phyloP scores from a whole-genome alignment of 2,113 vertebrate species.

The Syrmaticus mikado region DNA sequence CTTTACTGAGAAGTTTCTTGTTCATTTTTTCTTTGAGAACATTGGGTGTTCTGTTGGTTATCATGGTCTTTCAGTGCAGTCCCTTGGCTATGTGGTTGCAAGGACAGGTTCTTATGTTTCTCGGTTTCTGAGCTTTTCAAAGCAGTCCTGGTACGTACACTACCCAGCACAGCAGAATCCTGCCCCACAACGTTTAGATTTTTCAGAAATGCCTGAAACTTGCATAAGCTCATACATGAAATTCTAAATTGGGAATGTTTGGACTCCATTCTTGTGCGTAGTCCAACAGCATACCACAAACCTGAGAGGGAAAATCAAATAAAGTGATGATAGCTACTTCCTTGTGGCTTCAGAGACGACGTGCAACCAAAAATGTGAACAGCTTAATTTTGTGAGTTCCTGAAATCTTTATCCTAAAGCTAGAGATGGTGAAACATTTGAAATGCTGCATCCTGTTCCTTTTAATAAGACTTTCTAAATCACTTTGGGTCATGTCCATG shows the following conservation, averaged over 20 bases:
- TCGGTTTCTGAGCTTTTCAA: background rate
- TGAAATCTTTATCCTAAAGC: conserved; percentile 7
- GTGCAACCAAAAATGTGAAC: background rate
- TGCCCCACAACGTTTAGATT: background rate
- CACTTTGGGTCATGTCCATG: background rate
- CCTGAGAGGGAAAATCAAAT: background rate
- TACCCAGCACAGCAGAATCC: background rate
- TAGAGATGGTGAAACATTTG: conserved; percentile 28
- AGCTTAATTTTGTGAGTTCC: conserved; percentile 29
- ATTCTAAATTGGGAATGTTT: background rate
- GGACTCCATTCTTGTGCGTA: background rate
- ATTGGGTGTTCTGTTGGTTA: background rate
- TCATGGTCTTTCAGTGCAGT: background rate
- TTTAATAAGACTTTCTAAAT: conserved; percentile 50
- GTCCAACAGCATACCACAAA: background rate
- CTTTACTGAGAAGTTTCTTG: background rate
- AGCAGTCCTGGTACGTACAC: background rate
- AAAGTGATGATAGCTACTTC: conserved; percentile 45
- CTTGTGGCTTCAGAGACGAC: background rate
- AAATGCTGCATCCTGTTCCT: conserved; percentile 47
- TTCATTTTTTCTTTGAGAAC: background rate
- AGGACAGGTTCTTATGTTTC: rapidly evolving
- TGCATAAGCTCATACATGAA: background rate
- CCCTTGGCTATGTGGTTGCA: background rate
- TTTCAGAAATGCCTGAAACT: background rate